These are phyloP conservation scores for Bembecia ichneumoniformis DNA, from an alignment of 2,888 invertebrate species.

Conservation along the genomic window DNA sequence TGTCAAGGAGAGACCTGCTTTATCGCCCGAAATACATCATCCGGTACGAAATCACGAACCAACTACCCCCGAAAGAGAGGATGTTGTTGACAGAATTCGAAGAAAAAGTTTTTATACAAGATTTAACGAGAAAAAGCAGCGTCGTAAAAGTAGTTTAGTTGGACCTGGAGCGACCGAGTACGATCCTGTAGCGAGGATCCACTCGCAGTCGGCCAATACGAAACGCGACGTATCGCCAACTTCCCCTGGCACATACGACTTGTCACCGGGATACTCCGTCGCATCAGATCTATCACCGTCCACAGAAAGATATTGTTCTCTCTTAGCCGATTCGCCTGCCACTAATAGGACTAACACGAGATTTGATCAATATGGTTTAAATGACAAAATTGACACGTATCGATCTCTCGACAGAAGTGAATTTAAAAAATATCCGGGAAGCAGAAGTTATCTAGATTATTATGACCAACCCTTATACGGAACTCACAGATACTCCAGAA, in stretches of 20 bases:
- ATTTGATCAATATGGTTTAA: conserved; percentile 50
- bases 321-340: conserved; percentile 44
- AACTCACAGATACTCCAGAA: conserved; percentile 53
- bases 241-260: conserved; percentile 48
- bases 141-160: conserved; percentile 78
- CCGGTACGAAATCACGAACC: conserved; percentile 59
- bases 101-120: conserved; percentile 91
- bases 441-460: conserved; percentile 53
- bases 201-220: conserved; percentile 40
- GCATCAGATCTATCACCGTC: conserved; percentile 56
- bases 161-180: conserved; percentile 75
- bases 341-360: conserved; percentile 43
- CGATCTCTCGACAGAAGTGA: conserved; percentile 64
- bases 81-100: conserved; percentile 87
- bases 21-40: conserved; percentile 36
- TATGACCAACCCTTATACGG: conserved; percentile 53
- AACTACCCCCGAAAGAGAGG: conserved; percentile 73
- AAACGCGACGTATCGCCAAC: conserved; percentile 53
- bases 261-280: conserved; percentile 53
- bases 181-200: conserved; percentile 60
- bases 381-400: conserved; percentile 60
- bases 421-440: conserved; percentile 54
- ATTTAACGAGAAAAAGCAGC: conserved; percentile 86
- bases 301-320: conserved; percentile 56
- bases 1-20: conserved; percentile 35